Conservation (phyloP, 2,888 invertebrate species). For the Melanostoma scalare region DNA sequence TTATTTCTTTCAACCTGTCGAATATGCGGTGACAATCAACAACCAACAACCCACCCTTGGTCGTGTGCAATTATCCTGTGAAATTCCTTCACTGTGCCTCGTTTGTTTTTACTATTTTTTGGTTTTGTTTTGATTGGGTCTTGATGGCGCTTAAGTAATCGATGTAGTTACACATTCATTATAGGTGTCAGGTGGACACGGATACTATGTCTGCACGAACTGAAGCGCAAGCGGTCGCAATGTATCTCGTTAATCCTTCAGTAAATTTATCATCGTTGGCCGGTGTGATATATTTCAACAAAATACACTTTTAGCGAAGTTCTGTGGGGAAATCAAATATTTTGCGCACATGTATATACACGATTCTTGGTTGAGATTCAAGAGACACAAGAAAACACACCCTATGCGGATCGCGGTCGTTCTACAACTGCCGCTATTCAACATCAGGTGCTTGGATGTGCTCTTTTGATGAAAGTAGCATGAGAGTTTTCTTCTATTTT, state of each 20-base stretch:
- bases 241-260: slow-evolving; percentile 55
- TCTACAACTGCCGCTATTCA: slow-evolving; percentile 61
- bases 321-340: slow-evolving; percentile 10
- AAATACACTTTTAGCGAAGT: slow-evolving; percentile 14
- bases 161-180: slow-evolving; percentile 46
- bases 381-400: slow-evolving; percentile 42
- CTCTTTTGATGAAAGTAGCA: slow-evolving; percentile 38
- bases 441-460: slow-evolving; percentile 60
- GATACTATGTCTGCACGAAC: slow-evolving; percentile 31
- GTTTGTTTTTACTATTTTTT: slow-evolving; percentile 14
- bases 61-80: slow-evolving; percentile 47
- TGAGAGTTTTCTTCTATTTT: slow-evolving; percentile 10
- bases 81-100: slow-evolving; percentile 26
- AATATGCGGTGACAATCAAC: slow-evolving; percentile 37
- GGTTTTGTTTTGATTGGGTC: slow-evolving; percentile 42
- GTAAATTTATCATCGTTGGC: slow-evolving; percentile 39
- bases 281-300: slow-evolving; percentile 38
- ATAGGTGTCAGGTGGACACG: slow-evolving; percentile 34
- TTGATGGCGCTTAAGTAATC: slow-evolving; percentile 55
- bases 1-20: slow-evolving; percentile 38
- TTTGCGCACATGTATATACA: slow-evolving; percentile 31
- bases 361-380: slow-evolving; percentile 13
- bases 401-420: slow-evolving; percentile 57
- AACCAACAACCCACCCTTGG: slow-evolving; percentile 45
- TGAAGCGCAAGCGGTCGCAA: slow-evolving; percentile 31